These are phyloP conservation scores for Neodontobutis hainanensis DNA, from an alignment of 2,113 vertebrate species.

Conservation along the genomic window DNA sequence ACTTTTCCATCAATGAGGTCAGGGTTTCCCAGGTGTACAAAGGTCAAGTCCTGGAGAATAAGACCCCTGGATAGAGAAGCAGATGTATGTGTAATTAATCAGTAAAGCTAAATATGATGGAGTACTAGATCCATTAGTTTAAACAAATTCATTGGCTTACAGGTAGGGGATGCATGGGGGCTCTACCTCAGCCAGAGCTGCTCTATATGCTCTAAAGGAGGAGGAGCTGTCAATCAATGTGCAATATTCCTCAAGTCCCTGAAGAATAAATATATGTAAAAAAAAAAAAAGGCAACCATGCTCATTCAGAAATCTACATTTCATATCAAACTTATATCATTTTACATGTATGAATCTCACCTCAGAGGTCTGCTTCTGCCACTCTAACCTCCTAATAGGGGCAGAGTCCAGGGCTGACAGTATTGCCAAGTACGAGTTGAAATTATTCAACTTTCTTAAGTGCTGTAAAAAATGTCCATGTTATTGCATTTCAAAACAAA, in stretches of 20 bases:
- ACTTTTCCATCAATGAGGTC: slow-evolving; percentile 96
- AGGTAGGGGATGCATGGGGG: slow-evolving; percentile 97
- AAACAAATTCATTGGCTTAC: slow-evolving; percentile 78
- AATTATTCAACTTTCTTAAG: slow-evolving; percentile 98
- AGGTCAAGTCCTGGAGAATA: slow-evolving; percentile 97
- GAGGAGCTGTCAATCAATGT: slow-evolving; percentile 98
- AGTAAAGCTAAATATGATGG: neutral
- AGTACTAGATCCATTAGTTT: neutral
- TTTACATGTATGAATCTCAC: slow-evolving; percentile 67
- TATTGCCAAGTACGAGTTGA: slow-evolving; percentile 99
- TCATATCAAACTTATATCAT: neutral
- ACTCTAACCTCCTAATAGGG: slow-evolving; percentile 95
- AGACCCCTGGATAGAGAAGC: slow-evolving; percentile 83
- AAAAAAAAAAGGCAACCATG: neutral
- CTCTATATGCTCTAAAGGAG: slow-evolving; percentile 95
- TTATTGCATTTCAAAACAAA: neutral
- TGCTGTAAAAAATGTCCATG: slow-evolving; percentile 77
- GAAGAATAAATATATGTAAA: neutral
- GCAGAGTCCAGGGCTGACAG: slow-evolving; percentile 97
- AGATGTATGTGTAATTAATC: neutral
- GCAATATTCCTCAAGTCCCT: slow-evolving; percentile 97
- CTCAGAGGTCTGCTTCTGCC: slow-evolving; percentile 99
- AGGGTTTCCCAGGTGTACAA: slow-evolving; percentile 97
- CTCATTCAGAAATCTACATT: neutral
- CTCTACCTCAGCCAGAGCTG: slow-evolving; percentile 94